Base-by-base conservation (phyloP, 2,113 vertebrate species). In the Carassius carassius region DNA sequence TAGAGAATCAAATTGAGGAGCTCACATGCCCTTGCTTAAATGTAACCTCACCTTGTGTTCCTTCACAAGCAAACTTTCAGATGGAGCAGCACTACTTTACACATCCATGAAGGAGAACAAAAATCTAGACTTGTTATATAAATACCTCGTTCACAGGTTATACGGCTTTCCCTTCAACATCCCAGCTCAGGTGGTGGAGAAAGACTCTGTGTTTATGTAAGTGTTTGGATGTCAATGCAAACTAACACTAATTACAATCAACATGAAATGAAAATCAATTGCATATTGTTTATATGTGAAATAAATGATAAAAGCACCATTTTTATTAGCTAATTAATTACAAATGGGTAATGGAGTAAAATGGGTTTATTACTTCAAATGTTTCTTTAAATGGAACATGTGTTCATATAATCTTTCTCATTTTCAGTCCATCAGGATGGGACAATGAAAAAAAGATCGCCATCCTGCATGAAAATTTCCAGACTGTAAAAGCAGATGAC, bases 401-500 rank as follows among this genome's bases (percentile, higher is more conserved):
- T 51, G 9, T 51, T 75, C 0, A 23, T 49, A 49, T 41, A 49
- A 29, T 60, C 56, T 41, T 25, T 11, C 8, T 60, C 37, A 4
- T 23, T 23, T 32, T 73, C 84, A 99, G 98, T 94, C 97, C 98
- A 75, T 96, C 97, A 92, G 98, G 98, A 51, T 99, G 98, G 98
- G 98, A 99, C 95, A 99, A 99, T 65, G 97, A 99, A 91, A 99
- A 99, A 92, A 99, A 99, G 94, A 99, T 99, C 84, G 96, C 96
- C 91, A 99, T 99, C 92, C 93, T 99, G 88, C 96, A 99, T 29
- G 97, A 99, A 92, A 99, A 99, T 89, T 96, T 99, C 87, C 97
- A 99, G 91, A 97, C 95, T 25, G 89, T 99, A 91, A 99, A 98
- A 96, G 90, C 93, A 90, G 97, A 97, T 11, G 96, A 99, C 93